These are phyloP conservation scores for Zaprionus gabonicus DNA, from an alignment of 1,140 invertebrate species.

Conservation along the genomic window DNA sequence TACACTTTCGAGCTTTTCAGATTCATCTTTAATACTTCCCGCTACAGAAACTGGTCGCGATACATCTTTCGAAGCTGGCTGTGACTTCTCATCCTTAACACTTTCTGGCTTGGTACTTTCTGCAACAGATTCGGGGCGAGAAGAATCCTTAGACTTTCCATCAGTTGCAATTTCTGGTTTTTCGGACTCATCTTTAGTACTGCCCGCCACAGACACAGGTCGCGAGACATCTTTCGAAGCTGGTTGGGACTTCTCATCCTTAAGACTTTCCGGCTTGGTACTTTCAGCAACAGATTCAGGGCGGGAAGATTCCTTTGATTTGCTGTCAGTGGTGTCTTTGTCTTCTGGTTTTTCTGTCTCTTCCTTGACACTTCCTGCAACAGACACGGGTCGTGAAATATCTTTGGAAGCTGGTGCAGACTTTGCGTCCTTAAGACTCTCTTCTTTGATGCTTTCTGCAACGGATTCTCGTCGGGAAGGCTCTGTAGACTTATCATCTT, in stretches of 20 bases:
- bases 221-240: constrained; percentile 20
- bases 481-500: not conserved
- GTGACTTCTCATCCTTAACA: constrained; percentile 10
- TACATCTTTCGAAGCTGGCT: not conserved
- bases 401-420: constrained; percentile 24
- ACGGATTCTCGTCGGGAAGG: constrained; percentile 16
- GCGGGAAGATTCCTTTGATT: constrained; percentile 13
- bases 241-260: constrained; percentile 21
- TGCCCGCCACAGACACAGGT: constrained; percentile 36
- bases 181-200: constrained; percentile 21
- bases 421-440: not conserved
- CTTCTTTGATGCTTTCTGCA: constrained; percentile 9
- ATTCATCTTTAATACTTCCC: constrained; percentile 32
- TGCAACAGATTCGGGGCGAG: constrained; percentile 16
- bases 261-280: constrained; percentile 6
- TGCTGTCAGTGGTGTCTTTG: constrained; percentile 1
- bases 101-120: constrained; percentile 17
- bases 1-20: constrained; percentile 14
- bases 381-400: constrained; percentile 7
- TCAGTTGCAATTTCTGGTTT: not conserved
- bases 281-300: constrained; percentile 22
- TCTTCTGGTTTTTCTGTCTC: constrained; percentile 7
- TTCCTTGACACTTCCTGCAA: constrained; percentile 16
- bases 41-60: constrained; percentile 14
- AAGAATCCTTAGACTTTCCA: not conserved